These are phyloP conservation scores for Aleadryas rufinucha DNA, from an alignment of 2,113 vertebrate genomes.

Conservation along the genomic window DNA sequence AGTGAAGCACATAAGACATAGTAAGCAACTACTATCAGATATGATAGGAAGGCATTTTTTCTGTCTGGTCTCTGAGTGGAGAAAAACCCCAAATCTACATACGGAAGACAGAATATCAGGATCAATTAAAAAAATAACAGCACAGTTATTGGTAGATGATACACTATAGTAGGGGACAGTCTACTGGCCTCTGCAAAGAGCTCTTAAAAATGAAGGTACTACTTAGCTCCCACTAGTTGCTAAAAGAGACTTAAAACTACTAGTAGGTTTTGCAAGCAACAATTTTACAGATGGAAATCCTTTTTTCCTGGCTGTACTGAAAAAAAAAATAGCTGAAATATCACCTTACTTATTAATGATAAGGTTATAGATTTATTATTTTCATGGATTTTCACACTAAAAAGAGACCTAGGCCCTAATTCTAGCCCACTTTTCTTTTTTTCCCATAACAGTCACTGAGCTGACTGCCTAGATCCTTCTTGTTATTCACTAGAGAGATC, in stretches of 20 bases:
- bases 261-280: neutral
- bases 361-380: neutral
- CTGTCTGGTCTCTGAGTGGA: neutral
- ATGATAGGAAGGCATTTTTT: neutral
- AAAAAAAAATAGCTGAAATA: neutral
- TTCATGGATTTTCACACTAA: neutral
- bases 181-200: neutral
- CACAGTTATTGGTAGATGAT: neutral
- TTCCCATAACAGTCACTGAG: neutral
- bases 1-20: neutral
- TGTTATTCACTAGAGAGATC: neutral
- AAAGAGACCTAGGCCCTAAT: neutral
- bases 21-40: neutral
- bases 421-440: neutral
- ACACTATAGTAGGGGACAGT: too few species aligned
- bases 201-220: neutral
- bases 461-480: neutral
- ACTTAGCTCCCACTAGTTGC: neutral
- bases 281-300: accelerated
- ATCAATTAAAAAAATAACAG: neutral
- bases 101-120: neutral
- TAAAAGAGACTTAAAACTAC: neutral
- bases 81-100: neutral
- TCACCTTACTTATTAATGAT: neutral
- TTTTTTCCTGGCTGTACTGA: neutral